Evolutionary conservation across 2,797 vertebrate species (phyloP).

Genomic region (Rhincodon typus): DNA sequence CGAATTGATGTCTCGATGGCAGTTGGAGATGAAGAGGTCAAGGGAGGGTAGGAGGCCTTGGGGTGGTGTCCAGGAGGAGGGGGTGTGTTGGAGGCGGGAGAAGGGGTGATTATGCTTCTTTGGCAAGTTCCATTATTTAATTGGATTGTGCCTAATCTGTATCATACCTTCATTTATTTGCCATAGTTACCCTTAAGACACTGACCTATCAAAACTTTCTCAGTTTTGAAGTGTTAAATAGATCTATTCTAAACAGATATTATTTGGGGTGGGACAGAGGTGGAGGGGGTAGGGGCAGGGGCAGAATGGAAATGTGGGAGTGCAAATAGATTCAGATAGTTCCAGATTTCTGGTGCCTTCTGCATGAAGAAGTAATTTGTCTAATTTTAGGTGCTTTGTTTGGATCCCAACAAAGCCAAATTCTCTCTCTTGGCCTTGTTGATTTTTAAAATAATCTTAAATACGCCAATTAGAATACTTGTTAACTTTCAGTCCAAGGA

Average conservation of each 20-base stretch:
- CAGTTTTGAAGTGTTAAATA: background rate
- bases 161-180: background rate
- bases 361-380: background rate
- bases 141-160: background rate
- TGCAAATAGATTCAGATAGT: background rate
- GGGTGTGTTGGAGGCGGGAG: too few relatives aligned
- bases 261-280: background rate
- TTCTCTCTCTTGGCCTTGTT: background rate
- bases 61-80: too few relatives aligned
- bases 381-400: background rate
- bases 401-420: background rate
- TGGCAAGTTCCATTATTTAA: background rate
- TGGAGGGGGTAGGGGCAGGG: background rate
- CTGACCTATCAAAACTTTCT: background rate
- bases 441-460: background rate
- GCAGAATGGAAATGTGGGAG: too few relatives aligned
- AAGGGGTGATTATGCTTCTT: too few relatives aligned
- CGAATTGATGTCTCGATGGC: too few relatives aligned
- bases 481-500: background rate
- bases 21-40: too few relatives aligned
- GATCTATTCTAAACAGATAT: background rate
- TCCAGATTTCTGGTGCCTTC: background rate
- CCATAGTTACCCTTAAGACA: background rate
- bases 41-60: too few relatives aligned
- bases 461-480: background rate